phyloP scores from a whole-genome alignment of 2,797 vertebrate genomes.

The Rachycentron canadum region DNA sequence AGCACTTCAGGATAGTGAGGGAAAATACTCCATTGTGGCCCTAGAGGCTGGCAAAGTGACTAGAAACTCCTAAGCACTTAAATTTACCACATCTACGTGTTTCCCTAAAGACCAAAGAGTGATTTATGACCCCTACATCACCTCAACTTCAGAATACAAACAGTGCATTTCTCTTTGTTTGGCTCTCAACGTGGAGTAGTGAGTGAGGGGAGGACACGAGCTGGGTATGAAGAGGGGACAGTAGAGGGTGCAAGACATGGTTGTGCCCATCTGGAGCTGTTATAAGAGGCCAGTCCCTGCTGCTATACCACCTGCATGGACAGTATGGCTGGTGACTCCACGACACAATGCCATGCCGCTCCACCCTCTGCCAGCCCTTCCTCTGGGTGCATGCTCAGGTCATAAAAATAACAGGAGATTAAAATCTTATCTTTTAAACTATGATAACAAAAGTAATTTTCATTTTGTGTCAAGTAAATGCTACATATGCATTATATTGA shows the following conservation, averaged over 20 bases:
- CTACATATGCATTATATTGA: constrained; percentile 81
- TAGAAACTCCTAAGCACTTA: constrained; percentile 76
- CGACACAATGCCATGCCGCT: constrained; percentile 28
- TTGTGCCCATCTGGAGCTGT: constrained; percentile 67
- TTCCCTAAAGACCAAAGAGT: constrained; percentile 75
- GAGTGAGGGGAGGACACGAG: constrained; percentile 63
- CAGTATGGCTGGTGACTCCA: constrained; percentile 37
- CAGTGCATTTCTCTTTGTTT: constrained; percentile 83
- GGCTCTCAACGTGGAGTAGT: constrained; percentile 71
- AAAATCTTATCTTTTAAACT: constrained; percentile 68
- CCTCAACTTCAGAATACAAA: constrained; percentile 69
- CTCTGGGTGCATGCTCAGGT: constrained; percentile 79
- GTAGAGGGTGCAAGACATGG: constrained; percentile 49
- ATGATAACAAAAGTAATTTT: constrained; percentile 78
- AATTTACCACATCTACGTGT: constrained; percentile 71
- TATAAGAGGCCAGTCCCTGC: constrained; percentile 50
- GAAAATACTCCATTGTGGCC: constrained; percentile 64
- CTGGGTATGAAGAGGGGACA: constrained; percentile 57
- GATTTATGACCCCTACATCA: constrained; percentile 69
- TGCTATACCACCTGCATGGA: constrained; percentile 63
- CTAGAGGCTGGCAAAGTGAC: constrained; percentile 71
- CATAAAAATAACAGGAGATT: constrained; percentile 73
- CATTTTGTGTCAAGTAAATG: constrained; percentile 76
- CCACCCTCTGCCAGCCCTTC: constrained; percentile 54
- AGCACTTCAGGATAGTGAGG: constrained; percentile 73